Evolutionary conservation across 2,888 invertebrate genomes (phyloP).

Genomic region (Octonoba sinensis): DNA sequence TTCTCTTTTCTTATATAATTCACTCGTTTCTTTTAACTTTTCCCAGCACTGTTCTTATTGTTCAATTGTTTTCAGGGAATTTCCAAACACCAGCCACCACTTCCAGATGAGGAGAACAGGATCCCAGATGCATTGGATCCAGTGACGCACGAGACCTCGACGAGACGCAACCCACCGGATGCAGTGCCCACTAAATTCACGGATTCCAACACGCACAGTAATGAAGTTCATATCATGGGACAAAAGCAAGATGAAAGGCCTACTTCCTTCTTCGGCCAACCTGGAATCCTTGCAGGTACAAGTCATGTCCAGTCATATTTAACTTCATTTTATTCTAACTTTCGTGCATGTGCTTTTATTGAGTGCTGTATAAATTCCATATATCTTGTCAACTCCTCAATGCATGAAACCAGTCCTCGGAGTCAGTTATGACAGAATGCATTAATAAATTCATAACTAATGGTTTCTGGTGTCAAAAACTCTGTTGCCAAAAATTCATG

Average conservation of each 20-base stretch:
- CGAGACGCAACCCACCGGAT: slow-evolving; percentile 31
- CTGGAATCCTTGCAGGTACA: slow-evolving; percentile 67
- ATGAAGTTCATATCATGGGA: slow-evolving; percentile 60
- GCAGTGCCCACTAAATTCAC: slow-evolving; percentile 41
- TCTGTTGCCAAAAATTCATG: too few relatives aligned
- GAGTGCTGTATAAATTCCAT: too few relatives aligned
- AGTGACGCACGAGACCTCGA: slow-evolving; percentile 57
- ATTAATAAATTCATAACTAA: too few relatives aligned
- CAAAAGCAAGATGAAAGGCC: slow-evolving; percentile 63
- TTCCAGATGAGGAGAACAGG: slow-evolving; percentile 54
- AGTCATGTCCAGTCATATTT: not conserved
- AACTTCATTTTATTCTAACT: too few relatives aligned
- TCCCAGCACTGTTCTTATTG: too few relatives aligned
- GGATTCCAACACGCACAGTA: slow-evolving; percentile 55
- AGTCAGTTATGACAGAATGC: too few relatives aligned
- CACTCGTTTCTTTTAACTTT: too few relatives aligned
- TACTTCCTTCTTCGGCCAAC: slow-evolving; percentile 66
- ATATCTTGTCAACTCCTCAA: too few relatives aligned
- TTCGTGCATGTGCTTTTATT: too few relatives aligned
- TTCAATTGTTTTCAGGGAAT: not conserved
- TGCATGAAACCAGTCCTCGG: too few relatives aligned
- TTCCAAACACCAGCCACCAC: slow-evolving; percentile 19
- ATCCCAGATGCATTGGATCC: slow-evolving; percentile 60
- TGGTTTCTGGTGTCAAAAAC: too few relatives aligned
- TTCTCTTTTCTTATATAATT: not conserved